Evolutionary conservation across 2,797 vertebrate species (phyloP).

Genomic region (Myotis planiceps): DNA sequence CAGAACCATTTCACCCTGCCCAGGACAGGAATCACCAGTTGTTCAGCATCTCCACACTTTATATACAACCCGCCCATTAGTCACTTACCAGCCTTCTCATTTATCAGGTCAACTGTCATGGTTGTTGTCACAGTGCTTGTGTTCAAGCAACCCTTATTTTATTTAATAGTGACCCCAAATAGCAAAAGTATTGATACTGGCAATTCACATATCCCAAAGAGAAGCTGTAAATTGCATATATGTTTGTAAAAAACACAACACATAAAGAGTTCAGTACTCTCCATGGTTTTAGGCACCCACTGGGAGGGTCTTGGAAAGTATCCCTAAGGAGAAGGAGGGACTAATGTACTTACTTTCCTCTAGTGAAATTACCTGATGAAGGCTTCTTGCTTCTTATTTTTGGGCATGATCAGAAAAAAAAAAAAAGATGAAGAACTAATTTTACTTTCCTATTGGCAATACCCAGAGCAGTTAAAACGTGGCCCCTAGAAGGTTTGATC

Average conservation of each 20-base stretch:
- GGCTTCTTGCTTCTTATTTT: background rate
- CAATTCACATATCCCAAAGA: background rate
- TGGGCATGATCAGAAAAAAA: background rate
- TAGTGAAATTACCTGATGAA: background rate
- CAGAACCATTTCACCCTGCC: no score
- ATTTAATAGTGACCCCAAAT: background rate
- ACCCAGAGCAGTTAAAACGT: background rate
- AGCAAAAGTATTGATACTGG: background rate
- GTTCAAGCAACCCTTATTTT: background rate
- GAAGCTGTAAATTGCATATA: background rate
- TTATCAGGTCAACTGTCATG: background rate
- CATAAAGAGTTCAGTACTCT: background rate
- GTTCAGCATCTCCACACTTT: background rate
- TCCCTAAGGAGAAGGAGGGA: background rate
- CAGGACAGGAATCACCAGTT: background rate
- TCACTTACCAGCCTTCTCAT: background rate
- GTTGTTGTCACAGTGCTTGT: background rate
- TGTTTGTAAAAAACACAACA: background rate
- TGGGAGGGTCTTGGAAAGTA: background rate
- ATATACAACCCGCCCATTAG: background rate
- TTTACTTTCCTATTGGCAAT: background rate
- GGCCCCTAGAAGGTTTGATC: background rate
- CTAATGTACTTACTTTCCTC: background rate
- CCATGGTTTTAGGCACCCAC: background rate
- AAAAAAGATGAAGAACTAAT: background rate